Evolutionary conservation across 2,888 invertebrate species (phyloP), one percentile per base, ranked within the genome.

Genomic region (Tupiocoris notatus): DNA sequence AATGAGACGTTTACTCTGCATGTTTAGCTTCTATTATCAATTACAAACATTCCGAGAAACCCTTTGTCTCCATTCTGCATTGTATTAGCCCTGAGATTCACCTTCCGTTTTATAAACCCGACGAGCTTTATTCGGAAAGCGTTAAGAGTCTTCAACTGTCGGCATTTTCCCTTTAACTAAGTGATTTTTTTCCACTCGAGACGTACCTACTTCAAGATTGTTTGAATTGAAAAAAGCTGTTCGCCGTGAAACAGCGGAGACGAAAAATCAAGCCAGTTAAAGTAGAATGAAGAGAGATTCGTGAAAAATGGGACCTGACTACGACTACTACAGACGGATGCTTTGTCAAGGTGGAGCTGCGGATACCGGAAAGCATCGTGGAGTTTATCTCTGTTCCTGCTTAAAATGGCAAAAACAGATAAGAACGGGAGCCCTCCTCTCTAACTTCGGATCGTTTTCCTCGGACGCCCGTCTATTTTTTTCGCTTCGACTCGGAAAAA

Each of bases 311-410:
- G 39, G n/a, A n/a, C n/a, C n/a, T n/a, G 39, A 39, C 39, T 39
- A 3, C 39, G 39, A 39, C 12, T 39, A 39, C 3, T 12, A 7
- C 6, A 12, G 39, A 39, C 6, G 39, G 39, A 7, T 39, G 39
- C 12, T 39, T 39, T 39, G 39, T 39, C 39, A 39, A 39, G 39
- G 39, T 39, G 39, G 39, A 7, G 39, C 39, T 39, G 39, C 39
- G 39, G 39, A 39, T 39, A 39, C 6, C 39, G 39, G 39, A 39
- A 3, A 39, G 12, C 39, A 39, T 7, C 3, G 12, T 39, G 70
- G 54, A 24, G 59, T 70, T 70, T 70, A 70, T 70, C 70, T 70
- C 25, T 70, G 58, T 70, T 70, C 70, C 70, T 17, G 70, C 54
- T 70, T 70, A 59, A 25, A 59, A 59, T 59, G 25, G 70, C 59